Base-by-base conservation (phyloP, 2,888 invertebrate genomes). In the Cryptophagus acutangulus region DNA sequence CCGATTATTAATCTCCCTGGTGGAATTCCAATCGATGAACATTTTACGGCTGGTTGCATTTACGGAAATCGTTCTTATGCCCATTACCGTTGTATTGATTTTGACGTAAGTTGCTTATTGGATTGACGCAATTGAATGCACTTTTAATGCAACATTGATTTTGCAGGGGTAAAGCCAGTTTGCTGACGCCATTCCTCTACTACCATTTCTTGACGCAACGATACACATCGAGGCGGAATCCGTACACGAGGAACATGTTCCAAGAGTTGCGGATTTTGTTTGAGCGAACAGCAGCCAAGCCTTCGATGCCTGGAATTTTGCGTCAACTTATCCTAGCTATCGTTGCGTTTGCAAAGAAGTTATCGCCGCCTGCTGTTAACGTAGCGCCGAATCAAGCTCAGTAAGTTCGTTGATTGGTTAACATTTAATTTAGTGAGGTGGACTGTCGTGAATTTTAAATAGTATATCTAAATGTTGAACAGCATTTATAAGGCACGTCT, bases 131-230 rank as follows among this genome's bases (percentile, higher is more conserved):
- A 13, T 8, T 3, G 13, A 3, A 31, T 31, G 9, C 8, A 15
- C 3, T 31, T 13, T 31, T 31, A 15, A 15, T 31, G 31, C 3
- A 26, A 12, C 9, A 20, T 20, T 5, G 9, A 20, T 48, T 48
- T 73, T 75, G 34, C 74, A 96, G 95, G 70, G 95, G 95, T 17
- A 82, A 84, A 70, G 88, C 88, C 62, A 89, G 88, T 17, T 73
- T 97, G 42, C 74, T 97, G 62, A 87, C 94, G 9, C 95, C 96
- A 30, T 88, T 99, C 71, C 81, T 95, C 61, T 99, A 97, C 76
- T 97, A 95, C 72, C 90, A 96, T 68, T 99, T 99, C 73, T 74
- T 99, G 59, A 81, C 84, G 45, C 79, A 92, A 66, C 84, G 99
- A 46, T 94, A 97, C 73, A 75, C 87, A 45, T 97, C 97, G 3